Evolutionary conservation across 2,113 vertebrate genomes (phyloP).

Genomic region (Leptodactylus fuscus): DNA sequence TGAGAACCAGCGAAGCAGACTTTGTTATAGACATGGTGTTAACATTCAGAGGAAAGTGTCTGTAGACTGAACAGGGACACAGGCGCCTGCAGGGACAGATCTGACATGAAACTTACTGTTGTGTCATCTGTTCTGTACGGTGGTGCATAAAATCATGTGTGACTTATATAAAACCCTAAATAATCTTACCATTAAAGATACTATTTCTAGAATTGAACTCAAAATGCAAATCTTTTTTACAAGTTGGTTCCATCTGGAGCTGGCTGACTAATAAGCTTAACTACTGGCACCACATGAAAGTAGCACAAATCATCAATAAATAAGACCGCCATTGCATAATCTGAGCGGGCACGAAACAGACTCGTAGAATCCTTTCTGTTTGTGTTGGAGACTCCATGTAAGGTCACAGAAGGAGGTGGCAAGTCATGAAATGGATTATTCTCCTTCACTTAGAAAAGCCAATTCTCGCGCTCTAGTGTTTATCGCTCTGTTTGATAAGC

Average conservation of each 20-base stretch:
- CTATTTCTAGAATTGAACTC: not conserved
- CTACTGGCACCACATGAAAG: constrained; percentile 38
- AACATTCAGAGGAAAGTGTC: not conserved
- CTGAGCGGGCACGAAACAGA: not conserved
- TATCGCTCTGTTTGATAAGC: not conserved
- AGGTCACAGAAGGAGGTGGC: constrained; percentile 32
- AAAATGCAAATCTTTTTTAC: constrained; percentile 8
- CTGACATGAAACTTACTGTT: no score
- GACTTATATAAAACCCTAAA: not conserved
- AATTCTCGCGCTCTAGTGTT: not conserved
- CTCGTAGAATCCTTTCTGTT: not conserved
- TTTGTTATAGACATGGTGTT: not conserved
- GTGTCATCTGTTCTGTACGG: not conserved
- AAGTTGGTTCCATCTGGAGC: constrained; percentile 6
- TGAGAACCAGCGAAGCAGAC: no score
- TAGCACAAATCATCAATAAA: not conserved
- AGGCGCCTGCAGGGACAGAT: not conserved
- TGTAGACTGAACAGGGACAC: not conserved
- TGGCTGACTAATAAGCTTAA: not conserved
- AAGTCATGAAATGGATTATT: constrained; percentile 10
- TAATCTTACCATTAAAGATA: not conserved
- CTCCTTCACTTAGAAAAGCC: not conserved
- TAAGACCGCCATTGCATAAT: not conserved
- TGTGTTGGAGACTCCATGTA: constrained; percentile 31
- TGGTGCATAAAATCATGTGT: not conserved